Evolutionary conservation across 2,888 invertebrate species (phyloP), one percentile per base, ranked within the genome.

Genomic region (Dorcus hopei): DNA sequence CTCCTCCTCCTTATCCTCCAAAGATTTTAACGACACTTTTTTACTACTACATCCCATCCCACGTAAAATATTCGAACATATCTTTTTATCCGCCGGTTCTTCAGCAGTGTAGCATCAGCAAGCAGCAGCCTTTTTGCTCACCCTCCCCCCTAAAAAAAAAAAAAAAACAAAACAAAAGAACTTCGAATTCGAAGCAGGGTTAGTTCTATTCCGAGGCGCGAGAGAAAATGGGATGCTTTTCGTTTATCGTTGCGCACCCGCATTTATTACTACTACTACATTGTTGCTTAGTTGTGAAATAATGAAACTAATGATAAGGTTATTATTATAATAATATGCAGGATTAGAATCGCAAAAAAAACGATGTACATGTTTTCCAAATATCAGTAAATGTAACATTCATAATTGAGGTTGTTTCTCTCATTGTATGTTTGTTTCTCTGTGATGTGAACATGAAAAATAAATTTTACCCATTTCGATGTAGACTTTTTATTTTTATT

Each of bases 381-480:
- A 73, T 76, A 77, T 73, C 73, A 75, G 71, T 76, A 75, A 72
- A 73, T 76, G 75, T 76, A 74, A 75, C 73, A 73, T 73, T 74
- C 73, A 74, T 74, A 74, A 73, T 72, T 72, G 74, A 76, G 73
- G 72, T 74, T 74, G 74, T 75, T 62, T 76, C 74, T 75, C 72
- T 74, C 72, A 74, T 74, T 77, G 77, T 76, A 77, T 77, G 77
- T 78, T 76, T 76, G 77, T 78, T 77, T 77, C 75, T 77, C 76
- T 77, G 76, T 78, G 78, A 78, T 78, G 78, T 78, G 78, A 77
- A 77, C 74, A 77, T 71, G 72, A 77, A 74, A 75, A 77, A 77
- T 75, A 77, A 77, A 77, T 77, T 77, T 78, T 77, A 76, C 60
- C 60, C 60, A 60, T 60, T 60, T 60, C 57, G 56, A 60, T 52